Conservation (phyloP, 1,140 invertebrate genomes). For the Sinella curviseta region DNA sequence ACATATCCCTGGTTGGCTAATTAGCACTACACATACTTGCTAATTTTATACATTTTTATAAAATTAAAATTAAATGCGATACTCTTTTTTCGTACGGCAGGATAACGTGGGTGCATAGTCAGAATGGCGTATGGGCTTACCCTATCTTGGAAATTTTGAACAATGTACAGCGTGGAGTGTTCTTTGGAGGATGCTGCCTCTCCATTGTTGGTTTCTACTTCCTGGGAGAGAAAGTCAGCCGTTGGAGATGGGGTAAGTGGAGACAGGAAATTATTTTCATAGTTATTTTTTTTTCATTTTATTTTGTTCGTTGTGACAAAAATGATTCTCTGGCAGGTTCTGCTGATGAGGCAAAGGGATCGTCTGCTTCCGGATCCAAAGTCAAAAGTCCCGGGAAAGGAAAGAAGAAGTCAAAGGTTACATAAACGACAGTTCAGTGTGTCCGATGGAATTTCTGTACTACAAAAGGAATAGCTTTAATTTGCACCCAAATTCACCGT, state of each 20-base stretch:
- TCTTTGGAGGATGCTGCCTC: conserved; percentile 65
- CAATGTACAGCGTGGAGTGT: conserved; percentile 67
- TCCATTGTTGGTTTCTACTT: conserved; percentile 66
- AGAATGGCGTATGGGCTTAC: conserved; percentile 74
- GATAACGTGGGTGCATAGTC: conserved; percentile 72
- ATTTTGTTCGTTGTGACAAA: background rate
- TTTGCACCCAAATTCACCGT: too few relatives aligned
- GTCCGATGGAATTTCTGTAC: too few relatives aligned
- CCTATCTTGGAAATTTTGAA: conserved; percentile 76
- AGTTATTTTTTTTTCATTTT: background rate
- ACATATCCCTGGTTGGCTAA: too few relatives aligned
- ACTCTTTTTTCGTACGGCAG: too few relatives aligned
- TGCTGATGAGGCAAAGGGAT: background rate
- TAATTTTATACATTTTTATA: too few relatives aligned
- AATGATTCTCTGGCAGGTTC: background rate
- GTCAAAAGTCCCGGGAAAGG: background rate
- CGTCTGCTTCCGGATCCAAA: background rate
- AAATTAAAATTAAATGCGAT: background rate
- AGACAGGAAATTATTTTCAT: background rate
- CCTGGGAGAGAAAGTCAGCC: conserved; percentile 61
- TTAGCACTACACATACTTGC: too few relatives aligned
- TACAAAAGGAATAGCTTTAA: too few relatives aligned
- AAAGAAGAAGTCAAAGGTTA: conserved; percentile 6
- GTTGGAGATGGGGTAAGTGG: conserved; percentile 11
- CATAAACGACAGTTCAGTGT: background rate